Conservation (phyloP, 2,113 vertebrate species). For the Aspiorhynchus laticeps region DNA sequence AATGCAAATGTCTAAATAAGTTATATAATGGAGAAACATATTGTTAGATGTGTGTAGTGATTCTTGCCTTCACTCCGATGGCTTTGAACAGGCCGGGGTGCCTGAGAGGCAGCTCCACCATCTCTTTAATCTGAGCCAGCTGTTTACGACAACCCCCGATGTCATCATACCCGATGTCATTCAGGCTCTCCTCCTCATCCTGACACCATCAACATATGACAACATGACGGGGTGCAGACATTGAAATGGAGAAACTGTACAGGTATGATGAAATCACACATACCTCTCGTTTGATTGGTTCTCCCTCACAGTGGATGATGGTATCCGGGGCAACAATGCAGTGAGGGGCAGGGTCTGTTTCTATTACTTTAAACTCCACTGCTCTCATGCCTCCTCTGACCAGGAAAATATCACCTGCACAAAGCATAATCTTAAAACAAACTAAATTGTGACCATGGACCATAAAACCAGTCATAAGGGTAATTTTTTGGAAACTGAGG, state of each 20-base stretch:
- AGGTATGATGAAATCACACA: background rate
- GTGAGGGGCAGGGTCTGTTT: constrained; percentile 67
- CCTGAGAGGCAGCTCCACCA: constrained; percentile 70
- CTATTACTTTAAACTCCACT: constrained; percentile 71
- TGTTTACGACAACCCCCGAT: constrained; percentile 71
- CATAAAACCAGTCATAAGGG: too few relatives aligned
- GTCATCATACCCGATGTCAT: constrained; percentile 71
- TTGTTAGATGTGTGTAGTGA: background rate
- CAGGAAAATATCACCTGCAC: constrained; percentile 67
- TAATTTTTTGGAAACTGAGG: too few relatives aligned
- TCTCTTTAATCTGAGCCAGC: constrained; percentile 72
- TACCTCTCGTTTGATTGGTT: constrained; percentile 72
- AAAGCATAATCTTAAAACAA: background rate
- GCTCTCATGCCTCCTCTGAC: constrained; percentile 70
- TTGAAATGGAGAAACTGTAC: background rate
- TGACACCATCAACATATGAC: constrained; percentile 46
- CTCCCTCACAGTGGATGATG: constrained; percentile 71
- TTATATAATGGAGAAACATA: background rate
- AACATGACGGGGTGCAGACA: background rate
- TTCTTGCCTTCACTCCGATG: constrained; percentile 69
- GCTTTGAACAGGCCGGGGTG: constrained; percentile 71
- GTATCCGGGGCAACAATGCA: constrained; percentile 72
- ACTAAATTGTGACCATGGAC: too few relatives aligned
- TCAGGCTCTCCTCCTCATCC: constrained; percentile 72
- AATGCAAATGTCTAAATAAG: background rate